A percentile compares a stretch with the other conserved stretches of the same genome.
These are phyloP conservation scores for Syngnathus typhle DNA, from an alignment of 2,113 vertebrate genomes.

Conservation along the genomic window DNA sequence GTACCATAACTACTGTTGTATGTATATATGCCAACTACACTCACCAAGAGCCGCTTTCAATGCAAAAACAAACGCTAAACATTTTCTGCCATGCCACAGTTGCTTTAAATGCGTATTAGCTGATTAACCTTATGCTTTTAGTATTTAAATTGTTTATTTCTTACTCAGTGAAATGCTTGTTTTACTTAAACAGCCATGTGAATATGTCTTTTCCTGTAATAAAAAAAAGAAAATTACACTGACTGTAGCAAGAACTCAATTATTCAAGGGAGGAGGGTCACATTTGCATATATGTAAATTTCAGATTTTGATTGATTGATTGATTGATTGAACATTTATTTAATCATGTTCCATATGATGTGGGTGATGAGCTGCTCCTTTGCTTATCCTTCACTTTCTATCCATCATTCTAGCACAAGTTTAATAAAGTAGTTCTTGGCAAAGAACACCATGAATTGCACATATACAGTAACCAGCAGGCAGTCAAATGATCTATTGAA, in stretches of 20 bases:
- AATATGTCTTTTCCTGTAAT: slow-evolving; percentile 2
- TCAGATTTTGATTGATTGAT: background rate
- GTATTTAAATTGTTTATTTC: slow-evolving; percentile 46
- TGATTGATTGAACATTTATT: no score
- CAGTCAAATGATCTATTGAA: background rate
- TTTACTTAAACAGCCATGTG: slow-evolving; percentile 56
- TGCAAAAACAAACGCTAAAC: slow-evolving; percentile 14
- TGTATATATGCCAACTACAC: slow-evolving; percentile 63
- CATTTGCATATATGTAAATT: background rate
- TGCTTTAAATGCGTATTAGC: slow-evolving; percentile 44
- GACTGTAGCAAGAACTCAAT: background rate
- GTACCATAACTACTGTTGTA: slow-evolving; percentile 68
- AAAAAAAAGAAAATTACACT: background rate
- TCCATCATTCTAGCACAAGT: no score
- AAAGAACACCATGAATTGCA: background rate
- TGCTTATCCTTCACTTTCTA: no score
- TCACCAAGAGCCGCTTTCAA: slow-evolving; percentile 48
- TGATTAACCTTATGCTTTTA: slow-evolving; percentile 42
- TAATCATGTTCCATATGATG: no score
- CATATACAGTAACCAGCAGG: background rate
- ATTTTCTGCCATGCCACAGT: slow-evolving; percentile 35
- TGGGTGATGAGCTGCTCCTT: no score
- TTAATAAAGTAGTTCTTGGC: background rate
- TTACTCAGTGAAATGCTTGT: slow-evolving; percentile 41
- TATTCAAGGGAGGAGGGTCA: background rate